Evolutionary conservation across 1,140 invertebrate species (phyloP), one percentile per base, ranked within the genome.

Genomic region (Calliphora vicina): DNA sequence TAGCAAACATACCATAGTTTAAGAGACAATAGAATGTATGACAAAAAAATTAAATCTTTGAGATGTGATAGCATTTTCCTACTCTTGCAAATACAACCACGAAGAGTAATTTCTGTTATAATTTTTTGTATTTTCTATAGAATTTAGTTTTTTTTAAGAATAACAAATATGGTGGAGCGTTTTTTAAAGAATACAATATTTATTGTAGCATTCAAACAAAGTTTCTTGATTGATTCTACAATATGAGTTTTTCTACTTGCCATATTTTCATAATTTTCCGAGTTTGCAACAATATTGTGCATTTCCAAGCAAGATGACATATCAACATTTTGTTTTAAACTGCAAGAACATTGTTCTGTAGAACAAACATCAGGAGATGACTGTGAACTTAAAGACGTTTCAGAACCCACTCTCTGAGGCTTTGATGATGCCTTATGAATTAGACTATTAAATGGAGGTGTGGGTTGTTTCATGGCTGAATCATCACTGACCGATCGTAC

Each of bases 401-500:
- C 80, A 17, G 78, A 81, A 26, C 61, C 80, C 10, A 81, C 26
- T 20, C 85, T 84, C 10, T 88, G 88, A 0, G 86, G 5, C 3
- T 29, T 29, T 23, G 71, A 5, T 2, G 17, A 13, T 78, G 27
- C 13, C 26, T 25, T 25, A 20, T 17, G 15, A 27, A 27, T n/a
- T 61, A 23, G 85, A 0, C 86, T 87, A 13, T 84, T 84, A 8
- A 86, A 35, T 42, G 6, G 2, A 50, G 23, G 26, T 29, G 23
- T 15, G 4, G 13, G 25, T 17, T 61, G 84, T 17, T 84, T 85
- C 0, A 86, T 85, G 2, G 85, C 85, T 0, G 88, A 84, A 78
- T 93, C 92, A 86, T 94, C 92, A 82, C 92, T 92, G 74, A 90
- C 87, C 10, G 90, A 90, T 85, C 93, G 93, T n/a, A 91, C 91